Percentiles rank a stretch among this genome's conserved stretches.
Conservation (phyloP, 2,113 vertebrate genomes). For the Eulacestoma nigropectus region DNA sequence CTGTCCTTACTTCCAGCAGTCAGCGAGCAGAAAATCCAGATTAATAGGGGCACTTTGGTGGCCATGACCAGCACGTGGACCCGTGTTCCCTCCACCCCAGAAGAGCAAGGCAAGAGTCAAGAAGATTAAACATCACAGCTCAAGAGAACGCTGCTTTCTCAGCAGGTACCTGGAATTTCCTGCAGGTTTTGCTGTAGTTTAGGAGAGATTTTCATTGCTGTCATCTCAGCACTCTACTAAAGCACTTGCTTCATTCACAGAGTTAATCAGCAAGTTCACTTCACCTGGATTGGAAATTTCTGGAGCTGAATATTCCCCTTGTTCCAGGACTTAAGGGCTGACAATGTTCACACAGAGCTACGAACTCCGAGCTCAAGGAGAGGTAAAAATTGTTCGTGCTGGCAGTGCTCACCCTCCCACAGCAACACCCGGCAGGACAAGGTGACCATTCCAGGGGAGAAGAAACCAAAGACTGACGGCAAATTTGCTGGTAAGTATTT, state of each 20-base stretch:
- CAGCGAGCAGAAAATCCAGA: constrained; percentile 30
- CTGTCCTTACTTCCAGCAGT: neutral
- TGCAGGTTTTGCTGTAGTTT: neutral
- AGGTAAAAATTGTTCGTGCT: neutral
- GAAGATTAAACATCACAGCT: neutral
- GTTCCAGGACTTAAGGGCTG: neutral
- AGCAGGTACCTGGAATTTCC: neutral
- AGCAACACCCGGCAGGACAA: neutral
- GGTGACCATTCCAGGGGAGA: neutral
- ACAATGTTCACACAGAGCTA: neutral
- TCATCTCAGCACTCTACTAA: neutral
- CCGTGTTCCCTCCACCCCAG: neutral
- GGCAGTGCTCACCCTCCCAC: neutral
- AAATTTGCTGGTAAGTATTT: neutral
- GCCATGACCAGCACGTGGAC: neutral
- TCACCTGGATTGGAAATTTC: neutral
- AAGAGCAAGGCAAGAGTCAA: neutral
- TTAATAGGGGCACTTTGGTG: neutral
- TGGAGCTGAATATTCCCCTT: neutral
- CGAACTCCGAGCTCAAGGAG: neutral
- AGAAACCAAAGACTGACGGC: neutral
- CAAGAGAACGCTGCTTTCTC: neutral
- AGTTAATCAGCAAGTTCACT: neutral
- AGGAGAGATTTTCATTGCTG: neutral
- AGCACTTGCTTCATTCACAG: neutral